These are phyloP conservation scores for Lepidurus couesii DNA, from an alignment of 1,140 invertebrate genomes.

Conservation along the genomic window DNA sequence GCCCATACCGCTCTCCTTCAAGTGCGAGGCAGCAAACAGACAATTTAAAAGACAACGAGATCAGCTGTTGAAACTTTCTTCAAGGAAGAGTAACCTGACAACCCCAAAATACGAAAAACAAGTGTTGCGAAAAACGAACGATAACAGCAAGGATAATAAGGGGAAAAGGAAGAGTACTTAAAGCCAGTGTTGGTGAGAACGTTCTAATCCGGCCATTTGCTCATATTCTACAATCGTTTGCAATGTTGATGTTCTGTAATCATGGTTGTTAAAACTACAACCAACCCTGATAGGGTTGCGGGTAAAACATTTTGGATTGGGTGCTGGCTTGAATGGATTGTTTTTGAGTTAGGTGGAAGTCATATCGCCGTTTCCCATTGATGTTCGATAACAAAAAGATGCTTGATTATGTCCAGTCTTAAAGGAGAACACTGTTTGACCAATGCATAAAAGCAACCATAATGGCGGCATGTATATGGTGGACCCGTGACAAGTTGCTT, in stretches of 20 bases:
- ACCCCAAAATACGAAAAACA: neutral
- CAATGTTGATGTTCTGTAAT: neutral
- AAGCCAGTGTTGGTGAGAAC: conserved; percentile 1
- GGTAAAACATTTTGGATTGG: neutral
- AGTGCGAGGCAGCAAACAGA: neutral
- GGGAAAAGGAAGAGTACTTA: neutral
- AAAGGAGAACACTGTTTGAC: neutral
- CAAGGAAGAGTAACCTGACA: neutral
- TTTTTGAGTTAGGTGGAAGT: neutral
- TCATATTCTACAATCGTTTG: conserved; percentile 19
- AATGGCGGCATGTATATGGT: neutral
- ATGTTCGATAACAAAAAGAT: neutral
- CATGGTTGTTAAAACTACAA: neutral
- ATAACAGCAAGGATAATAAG: neutral
- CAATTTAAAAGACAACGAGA: neutral
- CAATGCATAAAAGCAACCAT: neutral
- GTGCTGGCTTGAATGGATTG: neutral
- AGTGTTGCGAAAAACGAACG: neutral
- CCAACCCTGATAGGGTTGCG: neutral
- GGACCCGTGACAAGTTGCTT: neutral
- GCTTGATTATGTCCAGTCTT: neutral
- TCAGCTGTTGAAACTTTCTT: neutral
- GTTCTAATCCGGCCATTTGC: conserved; percentile 6
- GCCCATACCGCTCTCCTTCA: neutral
- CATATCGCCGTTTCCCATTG: neutral